A percentile compares a stretch with the other conserved stretches of the same genome.
These are phyloP conservation scores for Tetanocera ferruginea DNA, from an alignment of 2,888 invertebrate genomes.

Conservation along the genomic window DNA sequence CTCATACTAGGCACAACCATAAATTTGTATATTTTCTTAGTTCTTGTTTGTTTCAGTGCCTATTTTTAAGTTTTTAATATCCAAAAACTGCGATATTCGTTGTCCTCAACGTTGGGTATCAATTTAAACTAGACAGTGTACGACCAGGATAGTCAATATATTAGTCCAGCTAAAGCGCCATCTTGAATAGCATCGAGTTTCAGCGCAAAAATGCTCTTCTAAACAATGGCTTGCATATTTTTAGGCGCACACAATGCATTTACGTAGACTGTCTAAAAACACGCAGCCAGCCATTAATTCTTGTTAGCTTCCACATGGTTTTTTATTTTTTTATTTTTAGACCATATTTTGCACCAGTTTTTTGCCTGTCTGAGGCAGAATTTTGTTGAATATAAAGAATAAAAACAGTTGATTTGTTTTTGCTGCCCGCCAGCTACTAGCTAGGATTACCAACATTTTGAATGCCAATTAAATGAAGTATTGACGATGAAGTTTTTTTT, in stretches of 20 bases:
- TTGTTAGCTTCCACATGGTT: neutral
- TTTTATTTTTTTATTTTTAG: neutral
- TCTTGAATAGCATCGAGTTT: too few relatives aligned
- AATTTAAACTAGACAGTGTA: too few relatives aligned
- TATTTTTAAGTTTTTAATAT: neutral
- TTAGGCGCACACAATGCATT: constrained; percentile 11
- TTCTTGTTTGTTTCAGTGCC: neutral
- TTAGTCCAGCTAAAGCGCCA: too few relatives aligned
- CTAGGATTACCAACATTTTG: constrained; percentile 14
- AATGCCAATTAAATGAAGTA: constrained; percentile 15
- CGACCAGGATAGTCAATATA: too few relatives aligned
- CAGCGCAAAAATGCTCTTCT: neutral
- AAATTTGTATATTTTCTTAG: neutral
- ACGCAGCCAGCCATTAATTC: constrained; percentile 14
- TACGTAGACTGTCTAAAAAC: neutral
- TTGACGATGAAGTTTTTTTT: neutral
- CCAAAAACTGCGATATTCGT: too few relatives aligned
- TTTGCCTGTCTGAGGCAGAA: neutral
- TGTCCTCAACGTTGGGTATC: too few relatives aligned
- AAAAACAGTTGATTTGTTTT: neutral
- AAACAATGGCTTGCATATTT: constrained; percentile 7
- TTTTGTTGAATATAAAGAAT: neutral
- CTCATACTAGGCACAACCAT: neutral
- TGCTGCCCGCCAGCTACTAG: neutral
- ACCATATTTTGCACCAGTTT: neutral